Evolutionary conservation across 2,888 invertebrate species (phyloP).

Genomic region (Eustalomyia histrio): DNA sequence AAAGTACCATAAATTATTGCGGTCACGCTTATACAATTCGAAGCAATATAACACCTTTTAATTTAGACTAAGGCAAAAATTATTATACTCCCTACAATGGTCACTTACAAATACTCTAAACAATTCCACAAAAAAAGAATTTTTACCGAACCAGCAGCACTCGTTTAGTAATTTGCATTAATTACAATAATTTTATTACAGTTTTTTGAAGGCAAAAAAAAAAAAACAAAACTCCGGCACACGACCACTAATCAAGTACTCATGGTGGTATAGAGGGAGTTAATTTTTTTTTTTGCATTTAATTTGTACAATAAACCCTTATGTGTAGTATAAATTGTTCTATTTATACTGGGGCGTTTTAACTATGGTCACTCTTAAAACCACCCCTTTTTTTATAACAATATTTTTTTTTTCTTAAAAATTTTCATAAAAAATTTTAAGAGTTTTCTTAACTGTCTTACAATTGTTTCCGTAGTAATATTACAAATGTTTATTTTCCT

Average conservation of each 20-base stretch:
- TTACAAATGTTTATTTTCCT: slow-evolving; percentile 2
- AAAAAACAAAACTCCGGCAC: slow-evolving; percentile 22
- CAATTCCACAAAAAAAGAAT: not conserved
- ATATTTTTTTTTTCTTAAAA: not conserved
- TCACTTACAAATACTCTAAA: not conserved
- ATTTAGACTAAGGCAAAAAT: not conserved
- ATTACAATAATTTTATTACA: slow-evolving; percentile 54
- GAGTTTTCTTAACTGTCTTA: not conserved
- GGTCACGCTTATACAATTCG: slow-evolving; percentile 39
- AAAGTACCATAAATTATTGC: slow-evolving; percentile 27
- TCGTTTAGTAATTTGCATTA: slow-evolving; percentile 57
- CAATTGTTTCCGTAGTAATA: slow-evolving; percentile 11
- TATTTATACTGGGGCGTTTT: not conserved
- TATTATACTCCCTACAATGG: slow-evolving; percentile 18
- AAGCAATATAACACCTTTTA: slow-evolving; percentile 52
- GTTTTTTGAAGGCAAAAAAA: not conserved
- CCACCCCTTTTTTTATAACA: slow-evolving; percentile 41
- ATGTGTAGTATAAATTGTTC: not conserved
- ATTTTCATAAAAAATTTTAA: slow-evolving; percentile 20
- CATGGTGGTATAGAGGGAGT: slow-evolving; percentile 48
- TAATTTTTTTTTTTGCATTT: slow-evolving; percentile 52
- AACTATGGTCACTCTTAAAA: slow-evolving; percentile 45
- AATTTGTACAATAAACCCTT: slow-evolving; percentile 41
- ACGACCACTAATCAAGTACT: slow-evolving; percentile 52
- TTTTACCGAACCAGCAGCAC: slow-evolving; percentile 23